These are phyloP conservation scores for Paedocypris micromegethes DNA, from an alignment of 2,797 vertebrate genomes.

Conservation along the genomic window DNA sequence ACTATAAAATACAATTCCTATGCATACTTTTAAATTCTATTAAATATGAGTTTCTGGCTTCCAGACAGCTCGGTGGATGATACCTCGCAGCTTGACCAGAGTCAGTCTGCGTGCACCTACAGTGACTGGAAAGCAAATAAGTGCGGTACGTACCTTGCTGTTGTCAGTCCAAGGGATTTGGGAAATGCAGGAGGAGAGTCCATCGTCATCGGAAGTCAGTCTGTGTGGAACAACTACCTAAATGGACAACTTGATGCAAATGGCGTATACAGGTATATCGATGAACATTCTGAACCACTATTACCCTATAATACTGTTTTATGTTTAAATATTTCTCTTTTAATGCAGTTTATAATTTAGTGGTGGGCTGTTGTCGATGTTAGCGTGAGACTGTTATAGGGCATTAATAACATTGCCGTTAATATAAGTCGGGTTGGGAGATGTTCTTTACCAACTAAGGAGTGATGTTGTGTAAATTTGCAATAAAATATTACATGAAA, in stretches of 20 bases:
- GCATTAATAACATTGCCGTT: too few relatives aligned
- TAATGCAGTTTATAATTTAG: too few relatives aligned
- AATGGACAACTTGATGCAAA: conserved; percentile 55
- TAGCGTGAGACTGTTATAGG: too few relatives aligned
- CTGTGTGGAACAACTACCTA: conserved; percentile 25
- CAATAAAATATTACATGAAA: too few relatives aligned
- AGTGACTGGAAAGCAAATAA: conserved; percentile 21
- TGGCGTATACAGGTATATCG: conserved; percentile 56
- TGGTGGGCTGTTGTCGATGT: too few relatives aligned
- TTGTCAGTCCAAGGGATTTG: neutral
- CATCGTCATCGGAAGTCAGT: conserved; percentile 49
- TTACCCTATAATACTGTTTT: neutral
- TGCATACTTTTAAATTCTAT: neutral
- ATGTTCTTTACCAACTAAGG: too few relatives aligned
- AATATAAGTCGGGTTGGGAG: too few relatives aligned
- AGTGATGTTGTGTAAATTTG: too few relatives aligned
- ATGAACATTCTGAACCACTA: neutral
- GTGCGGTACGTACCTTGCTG: conserved; percentile 54
- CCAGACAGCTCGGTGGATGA: neutral
- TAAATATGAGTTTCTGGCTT: conserved; percentile 5
- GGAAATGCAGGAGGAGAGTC: fast-evolving
- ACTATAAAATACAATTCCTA: too few relatives aligned
- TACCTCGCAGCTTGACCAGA: neutral
- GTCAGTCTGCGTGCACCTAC: conserved; percentile 49
- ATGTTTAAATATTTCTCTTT: neutral